phyloP scores from a whole-genome alignment of 2,888 invertebrate genomes.

The Himalopsyche tibetana region DNA sequence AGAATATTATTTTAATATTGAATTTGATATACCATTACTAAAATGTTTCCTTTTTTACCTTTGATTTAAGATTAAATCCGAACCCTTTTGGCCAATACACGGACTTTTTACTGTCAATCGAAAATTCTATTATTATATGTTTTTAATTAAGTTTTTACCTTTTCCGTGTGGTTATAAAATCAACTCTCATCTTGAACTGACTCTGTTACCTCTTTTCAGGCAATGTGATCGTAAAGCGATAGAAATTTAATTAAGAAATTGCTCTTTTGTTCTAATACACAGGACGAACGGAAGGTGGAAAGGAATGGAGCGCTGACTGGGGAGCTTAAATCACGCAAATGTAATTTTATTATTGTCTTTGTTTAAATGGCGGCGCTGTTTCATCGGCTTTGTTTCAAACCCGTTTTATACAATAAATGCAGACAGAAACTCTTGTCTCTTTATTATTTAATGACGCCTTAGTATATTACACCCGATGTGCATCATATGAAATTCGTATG shows the following conservation, averaged over 20 bases:
- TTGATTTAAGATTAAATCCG: too few species aligned
- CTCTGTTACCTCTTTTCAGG: slow-evolving; percentile 9
- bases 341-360: slow-evolving; percentile 52
- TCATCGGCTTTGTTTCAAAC: slow-evolving; percentile 6
- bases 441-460: too few species aligned
- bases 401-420: slow-evolving; percentile 8
- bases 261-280: slow-evolving; percentile 61
- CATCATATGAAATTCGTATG: too few species aligned
- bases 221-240: slow-evolving; percentile 44
- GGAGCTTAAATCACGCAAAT: slow-evolving; percentile 54
- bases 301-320: slow-evolving; percentile 35
- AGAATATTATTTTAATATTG: too few species aligned
- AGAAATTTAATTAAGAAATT: slow-evolving; percentile 63
- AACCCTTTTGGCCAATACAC: too few species aligned
- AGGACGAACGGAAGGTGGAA: slow-evolving; percentile 51
- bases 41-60: too few species aligned
- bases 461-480: too few species aligned
- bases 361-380: slow-evolving; percentile 7
- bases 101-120: too few species aligned
- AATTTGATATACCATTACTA: too few species aligned
- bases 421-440: not conserved
- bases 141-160: too few species aligned
- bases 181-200: not conserved
- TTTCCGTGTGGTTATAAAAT: too few species aligned
- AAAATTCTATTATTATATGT: too few species aligned